Base-by-base conservation (phyloP, 2,888 invertebrate species). In the Cotesia congregata region DNA sequence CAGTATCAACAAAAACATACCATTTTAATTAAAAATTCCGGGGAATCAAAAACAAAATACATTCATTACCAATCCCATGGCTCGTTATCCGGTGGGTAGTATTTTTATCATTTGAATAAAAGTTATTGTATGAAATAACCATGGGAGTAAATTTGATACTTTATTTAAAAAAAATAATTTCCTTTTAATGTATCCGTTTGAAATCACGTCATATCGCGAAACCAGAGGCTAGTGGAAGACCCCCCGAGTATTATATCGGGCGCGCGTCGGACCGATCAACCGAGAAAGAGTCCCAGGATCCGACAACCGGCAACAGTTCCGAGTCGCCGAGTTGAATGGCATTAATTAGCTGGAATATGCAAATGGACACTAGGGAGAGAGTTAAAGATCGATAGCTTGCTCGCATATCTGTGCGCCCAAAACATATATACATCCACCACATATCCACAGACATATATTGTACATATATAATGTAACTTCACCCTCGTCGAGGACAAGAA, bases 271-370 rank as follows among this genome's bases (percentile, higher is more conserved):
- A 82, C 83, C 82, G 83, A 83, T 85, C 84, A 83, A 79, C 79
- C 74, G 75, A 61, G 73, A 64, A 50, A 65, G 73, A 79, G 76
- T 78, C 71, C 71, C 67, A 69, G 75, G 80, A 75, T 71, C 72
- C 75, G 72, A 68, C 74, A 70, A 76, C 79, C 79, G 64, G 78
- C 72, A 78, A 62, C 76, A 74, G 78, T 74, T 77, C 72, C 72
- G 77, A 72, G 39, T 78, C 67, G 77, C 72, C 72, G 77, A 78
- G 77, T 83, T 85, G 84, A 85, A 85, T 86, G 84, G 85, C 86
- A 85, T 85, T 86, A 86, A 86, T 85, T 86, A 86, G 84, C 82
- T 82, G 83, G 84, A 83, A 85, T 85, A 86, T 83, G 85, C 85
- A 85, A 86, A 85, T 80, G 79, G 80, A 77, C 75, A 50, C 50